These are phyloP conservation scores for Cnemophilus loriae DNA, from an alignment of 2,113 vertebrate genomes.

Conservation along the genomic window DNA sequence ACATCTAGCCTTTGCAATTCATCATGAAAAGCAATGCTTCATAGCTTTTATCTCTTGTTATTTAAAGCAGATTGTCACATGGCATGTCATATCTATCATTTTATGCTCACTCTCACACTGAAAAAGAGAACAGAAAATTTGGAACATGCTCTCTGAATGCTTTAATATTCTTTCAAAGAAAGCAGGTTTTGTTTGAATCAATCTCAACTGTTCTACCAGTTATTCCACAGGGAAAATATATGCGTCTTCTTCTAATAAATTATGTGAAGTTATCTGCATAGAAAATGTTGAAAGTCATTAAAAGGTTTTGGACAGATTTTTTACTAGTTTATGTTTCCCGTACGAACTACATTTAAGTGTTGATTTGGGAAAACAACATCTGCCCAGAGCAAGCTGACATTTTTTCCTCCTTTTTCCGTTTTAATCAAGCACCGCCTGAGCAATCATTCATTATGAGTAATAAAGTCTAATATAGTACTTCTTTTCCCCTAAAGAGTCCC, in stretches of 20 bases:
- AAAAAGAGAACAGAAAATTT: constrained; percentile 17
- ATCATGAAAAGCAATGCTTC: background rate
- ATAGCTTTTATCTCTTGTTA: constrained; percentile 22
- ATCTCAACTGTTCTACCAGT: background rate
- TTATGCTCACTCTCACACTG: background rate
- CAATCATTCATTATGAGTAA: background rate
- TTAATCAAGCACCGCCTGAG: background rate
- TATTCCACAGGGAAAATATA: background rate
- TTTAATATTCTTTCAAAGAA: constrained; percentile 33
- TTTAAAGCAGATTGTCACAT: background rate
- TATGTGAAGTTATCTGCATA: constrained; percentile 1
- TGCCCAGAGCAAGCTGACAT: background rate
- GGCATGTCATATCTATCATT: constrained; percentile 1
- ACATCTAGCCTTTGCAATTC: constrained; percentile 2
- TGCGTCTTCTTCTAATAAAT: background rate
- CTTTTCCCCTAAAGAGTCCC: background rate
- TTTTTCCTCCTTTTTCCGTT: background rate
- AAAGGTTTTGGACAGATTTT: constrained; percentile 21
- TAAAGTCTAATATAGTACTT: background rate
- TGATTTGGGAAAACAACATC: background rate
- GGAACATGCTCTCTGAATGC: background rate
- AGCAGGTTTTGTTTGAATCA: constrained; percentile 10
- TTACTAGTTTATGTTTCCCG: background rate
- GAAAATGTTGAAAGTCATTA: constrained; percentile 13
- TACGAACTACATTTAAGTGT: constrained; percentile 1